Conservation (phyloP, 2,888 invertebrate genomes). For the Altica lythri region DNA sequence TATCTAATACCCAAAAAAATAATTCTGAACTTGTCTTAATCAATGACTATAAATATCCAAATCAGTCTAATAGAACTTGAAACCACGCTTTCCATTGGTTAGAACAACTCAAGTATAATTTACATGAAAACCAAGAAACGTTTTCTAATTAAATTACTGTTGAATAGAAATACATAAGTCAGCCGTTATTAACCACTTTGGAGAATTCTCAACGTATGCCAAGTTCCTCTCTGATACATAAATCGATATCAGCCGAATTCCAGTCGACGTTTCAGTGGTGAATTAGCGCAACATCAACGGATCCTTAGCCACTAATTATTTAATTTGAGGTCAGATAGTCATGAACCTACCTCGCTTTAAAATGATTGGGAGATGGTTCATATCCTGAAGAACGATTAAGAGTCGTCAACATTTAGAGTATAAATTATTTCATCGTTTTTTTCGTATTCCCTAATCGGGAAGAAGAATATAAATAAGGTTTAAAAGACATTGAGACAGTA, state of each 20-base stretch:
- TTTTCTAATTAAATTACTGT: no score
- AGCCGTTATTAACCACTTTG: background rate
- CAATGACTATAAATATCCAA: no score
- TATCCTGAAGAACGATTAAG: slow-evolving; percentile 12
- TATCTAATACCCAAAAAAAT: no score
- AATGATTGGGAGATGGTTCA: slow-evolving; percentile 6
- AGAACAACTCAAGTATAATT: no score
- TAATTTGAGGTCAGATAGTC: slow-evolving; percentile 17
- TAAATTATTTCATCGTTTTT: slow-evolving; percentile 3
- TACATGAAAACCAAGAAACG: no score
- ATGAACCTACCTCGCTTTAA: slow-evolving; percentile 6
- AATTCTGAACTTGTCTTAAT: no score
- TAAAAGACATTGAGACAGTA: no score
- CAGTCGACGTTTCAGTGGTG: slow-evolving; percentile 7
- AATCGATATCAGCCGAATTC: slow-evolving; percentile 9
- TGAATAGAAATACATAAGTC: no score
- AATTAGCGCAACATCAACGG: slow-evolving; percentile 10
- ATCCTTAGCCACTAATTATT: slow-evolving; percentile 13
- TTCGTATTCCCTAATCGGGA: no score
- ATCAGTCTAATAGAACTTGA: no score
- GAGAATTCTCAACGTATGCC: slow-evolving; percentile 1
- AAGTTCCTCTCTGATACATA: slow-evolving; percentile 1
- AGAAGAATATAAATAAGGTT: no score
- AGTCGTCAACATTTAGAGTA: slow-evolving; percentile 6
- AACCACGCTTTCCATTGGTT: no score